Conservation (phyloP, 2,797 vertebrate species). For the Sebastes steindachneri region DNA sequence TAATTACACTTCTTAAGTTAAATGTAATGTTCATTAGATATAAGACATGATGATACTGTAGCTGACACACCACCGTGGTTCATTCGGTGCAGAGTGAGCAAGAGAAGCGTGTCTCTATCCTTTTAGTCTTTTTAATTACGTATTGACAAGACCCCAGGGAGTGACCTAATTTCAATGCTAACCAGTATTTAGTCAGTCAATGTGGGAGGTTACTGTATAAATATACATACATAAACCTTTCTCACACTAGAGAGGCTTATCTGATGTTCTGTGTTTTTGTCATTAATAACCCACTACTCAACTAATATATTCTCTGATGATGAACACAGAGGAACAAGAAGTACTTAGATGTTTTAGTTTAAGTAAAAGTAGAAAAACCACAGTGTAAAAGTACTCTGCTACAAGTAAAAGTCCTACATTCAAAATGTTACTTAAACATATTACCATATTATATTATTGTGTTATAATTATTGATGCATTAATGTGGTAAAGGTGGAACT, state of each 20-base stretch:
- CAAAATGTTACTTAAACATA: too few species aligned
- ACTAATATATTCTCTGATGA: neutral
- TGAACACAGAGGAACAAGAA: neutral
- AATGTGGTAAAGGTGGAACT: neutral
- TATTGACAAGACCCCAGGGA: slow-evolving; percentile 72
- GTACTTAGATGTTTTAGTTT: neutral
- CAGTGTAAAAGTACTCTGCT: neutral
- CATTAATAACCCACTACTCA: neutral
- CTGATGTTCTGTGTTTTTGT: neutral
- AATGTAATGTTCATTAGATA: neutral
- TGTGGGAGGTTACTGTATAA: slow-evolving; percentile 12
- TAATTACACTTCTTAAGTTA: neutral
- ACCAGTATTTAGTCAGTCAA: slow-evolving; percentile 29
- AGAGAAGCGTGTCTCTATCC: slow-evolving; percentile 39
- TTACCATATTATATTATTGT: neutral
- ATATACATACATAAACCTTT: neutral
- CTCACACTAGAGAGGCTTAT: neutral
- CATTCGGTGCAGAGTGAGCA: neutral
- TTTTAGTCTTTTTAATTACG: slow-evolving; percentile 71
- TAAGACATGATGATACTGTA: neutral
- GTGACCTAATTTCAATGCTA: slow-evolving; percentile 56
- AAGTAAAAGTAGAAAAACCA: neutral
- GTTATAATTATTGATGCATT: neutral
- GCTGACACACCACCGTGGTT: neutral
- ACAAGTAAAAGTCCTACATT: neutral